These are phyloP conservation scores for Ormyrus labotus DNA, from an alignment of 2,888 invertebrate species.

Conservation along the genomic window DNA sequence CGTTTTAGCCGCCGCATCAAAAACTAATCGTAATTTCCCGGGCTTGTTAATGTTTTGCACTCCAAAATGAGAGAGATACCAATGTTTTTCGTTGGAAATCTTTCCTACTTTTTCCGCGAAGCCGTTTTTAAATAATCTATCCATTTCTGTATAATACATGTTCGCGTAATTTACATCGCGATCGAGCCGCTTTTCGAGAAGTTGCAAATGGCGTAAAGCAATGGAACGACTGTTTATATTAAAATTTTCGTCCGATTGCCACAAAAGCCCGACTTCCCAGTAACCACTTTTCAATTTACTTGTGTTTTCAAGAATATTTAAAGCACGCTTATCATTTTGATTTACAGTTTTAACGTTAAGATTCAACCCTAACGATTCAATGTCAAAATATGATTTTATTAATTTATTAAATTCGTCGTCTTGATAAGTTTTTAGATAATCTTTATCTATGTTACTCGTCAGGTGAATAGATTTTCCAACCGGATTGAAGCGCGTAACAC, in stretches of 20 bases:
- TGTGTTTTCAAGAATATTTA: background rate
- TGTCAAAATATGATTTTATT: background rate
- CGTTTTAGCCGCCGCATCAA: conserved; percentile 41
- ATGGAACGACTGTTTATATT: no score
- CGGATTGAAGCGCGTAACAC: background rate
- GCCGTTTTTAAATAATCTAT: background rate
- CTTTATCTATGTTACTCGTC: background rate
- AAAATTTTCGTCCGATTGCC: no score
- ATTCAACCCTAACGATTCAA: background rate
- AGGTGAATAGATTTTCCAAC: no score
- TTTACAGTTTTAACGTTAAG: background rate
- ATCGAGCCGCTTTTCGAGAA: background rate
- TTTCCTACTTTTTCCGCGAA: conserved; percentile 12
- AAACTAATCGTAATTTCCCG: conserved; percentile 29
- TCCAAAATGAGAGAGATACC: conserved; percentile 35
- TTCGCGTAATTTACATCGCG: background rate
- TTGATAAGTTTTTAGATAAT: background rate
- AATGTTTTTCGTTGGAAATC: background rate
- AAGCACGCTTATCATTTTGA: background rate
- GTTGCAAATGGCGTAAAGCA: background rate
- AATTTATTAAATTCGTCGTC: background rate
- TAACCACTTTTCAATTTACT: background rate
- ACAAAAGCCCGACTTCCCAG: conserved; percentile 24
- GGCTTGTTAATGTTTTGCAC: conserved; percentile 37
- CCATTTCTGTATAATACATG: conserved; percentile 22